Percentiles rank a stretch among this genome's conserved stretches.
phyloP scores from a whole-genome alignment of 2,113 vertebrate genomes.

The Callocephalon fimbriatum region DNA sequence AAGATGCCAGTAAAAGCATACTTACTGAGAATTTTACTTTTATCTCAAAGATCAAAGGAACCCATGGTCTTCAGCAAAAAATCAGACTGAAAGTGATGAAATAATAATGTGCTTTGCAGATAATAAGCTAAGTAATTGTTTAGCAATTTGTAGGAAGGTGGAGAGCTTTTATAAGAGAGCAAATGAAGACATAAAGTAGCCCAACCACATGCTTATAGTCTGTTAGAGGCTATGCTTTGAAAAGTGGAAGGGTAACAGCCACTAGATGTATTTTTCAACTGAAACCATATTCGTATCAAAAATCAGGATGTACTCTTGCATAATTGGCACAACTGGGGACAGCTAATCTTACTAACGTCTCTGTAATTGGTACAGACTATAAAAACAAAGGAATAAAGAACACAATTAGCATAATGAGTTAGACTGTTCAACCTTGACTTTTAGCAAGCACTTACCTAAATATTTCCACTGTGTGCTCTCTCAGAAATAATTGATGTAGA shows the following conservation, averaged over 20 bases:
- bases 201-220: background rate
- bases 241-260: background rate
- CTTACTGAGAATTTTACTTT: conserved; percentile 27
- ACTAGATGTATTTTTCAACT: background rate
- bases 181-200: background rate
- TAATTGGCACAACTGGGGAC: background rate
- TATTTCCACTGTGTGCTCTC: background rate
- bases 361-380: background rate
- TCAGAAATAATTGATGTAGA: background rate
- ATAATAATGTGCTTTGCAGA: background rate
- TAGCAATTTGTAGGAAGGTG: background rate
- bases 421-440: background rate
- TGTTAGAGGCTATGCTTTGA: background rate
- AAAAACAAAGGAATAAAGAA: conserved; percentile 33
- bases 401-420: conserved; percentile 2
- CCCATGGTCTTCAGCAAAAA: conserved; percentile 14
- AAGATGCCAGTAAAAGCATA: background rate
- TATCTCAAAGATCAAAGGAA: conserved; percentile 41
- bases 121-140: conserved; percentile 24
- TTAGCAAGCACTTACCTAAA: conserved; percentile 27
- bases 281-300: background rate
- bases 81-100: conserved; percentile 9
- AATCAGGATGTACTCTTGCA: background rate
- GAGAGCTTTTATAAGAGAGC: background rate
- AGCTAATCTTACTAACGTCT: conserved; percentile 33